Evolutionary conservation across 2,797 vertebrate genomes (phyloP).

Genomic region (Epinephelus awoara): DNA sequence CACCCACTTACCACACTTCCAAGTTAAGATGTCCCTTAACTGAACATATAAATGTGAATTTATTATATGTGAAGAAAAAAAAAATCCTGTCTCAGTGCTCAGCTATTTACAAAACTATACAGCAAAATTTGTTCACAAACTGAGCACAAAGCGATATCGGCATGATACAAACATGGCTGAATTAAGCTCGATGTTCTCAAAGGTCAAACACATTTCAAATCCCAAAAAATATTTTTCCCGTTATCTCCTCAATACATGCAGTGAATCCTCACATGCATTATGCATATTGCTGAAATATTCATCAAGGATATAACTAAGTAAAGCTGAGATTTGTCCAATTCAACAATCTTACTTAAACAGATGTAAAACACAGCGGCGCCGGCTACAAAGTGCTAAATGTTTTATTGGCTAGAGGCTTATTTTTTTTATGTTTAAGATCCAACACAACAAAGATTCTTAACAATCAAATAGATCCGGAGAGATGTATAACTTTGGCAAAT

Average conservation of each 20-base stretch:
- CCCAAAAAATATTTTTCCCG: constrained; percentile 20
- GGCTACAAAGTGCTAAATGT: constrained; percentile 25
- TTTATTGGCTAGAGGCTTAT: constrained; percentile 25
- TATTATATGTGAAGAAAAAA: neutral
- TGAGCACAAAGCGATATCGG: constrained; percentile 6
- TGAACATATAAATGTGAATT: constrained; percentile 24
- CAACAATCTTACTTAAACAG: constrained; percentile 38
- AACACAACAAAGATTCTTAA: neutral
- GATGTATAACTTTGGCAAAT: constrained; percentile 13
- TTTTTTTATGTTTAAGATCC: constrained; percentile 30
- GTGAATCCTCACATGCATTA: constrained; percentile 58
- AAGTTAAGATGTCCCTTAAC: constrained; percentile 31
- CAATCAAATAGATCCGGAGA: constrained; percentile 11
- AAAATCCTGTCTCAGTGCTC: neutral
- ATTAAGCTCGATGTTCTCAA: constrained; percentile 37
- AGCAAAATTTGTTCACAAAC: constrained; percentile 27
- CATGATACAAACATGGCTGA: constrained; percentile 22
- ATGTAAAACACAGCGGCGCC: constrained; percentile 24
- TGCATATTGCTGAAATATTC: constrained; percentile 70
- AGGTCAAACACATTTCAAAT: constrained; percentile 55
- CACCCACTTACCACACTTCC: constrained; percentile 9
- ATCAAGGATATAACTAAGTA: constrained; percentile 62
- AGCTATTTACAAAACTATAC: constrained; percentile 17
- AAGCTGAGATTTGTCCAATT: constrained; percentile 60
- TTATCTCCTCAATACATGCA: constrained; percentile 25